Base-by-base conservation (phyloP, 2,888 invertebrate genomes). In the Drosophila bunnanda region DNA sequence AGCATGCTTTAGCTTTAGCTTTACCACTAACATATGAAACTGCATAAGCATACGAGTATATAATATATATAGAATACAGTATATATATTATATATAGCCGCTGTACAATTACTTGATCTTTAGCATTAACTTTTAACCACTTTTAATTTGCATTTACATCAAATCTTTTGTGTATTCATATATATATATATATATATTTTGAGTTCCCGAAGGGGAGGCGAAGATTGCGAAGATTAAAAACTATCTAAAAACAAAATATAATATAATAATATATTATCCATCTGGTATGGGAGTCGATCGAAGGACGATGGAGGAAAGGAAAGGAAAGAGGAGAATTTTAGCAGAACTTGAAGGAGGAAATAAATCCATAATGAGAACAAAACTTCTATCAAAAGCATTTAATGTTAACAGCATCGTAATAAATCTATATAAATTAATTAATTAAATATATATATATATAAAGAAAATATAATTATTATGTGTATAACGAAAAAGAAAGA, bases 1-100 rank as follows among this genome's bases (percentile, higher is more conserved):
- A 71, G 72, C 81, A 80, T 80, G 87, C 86, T 83, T 86, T 71
- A 72, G 71, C 71, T 64, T 64, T 72, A 72, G 62, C 71, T 70
- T 70, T 70, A 70, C 34, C 53, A 59, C 39, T 43, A 54, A 70
- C 67, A 41, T 39, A 66, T 50, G 50, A 65, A 50, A 65, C 30
- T 67, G 67, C 67, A 62, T 64, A 62, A 46, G 58, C 58, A 68
- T 56, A 68, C 48, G 57, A 62, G 36, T 56, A 59, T 60, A 56
- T 61, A 54, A 64, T 67, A 66, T 56, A 61, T 39, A 61, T 28
- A 60, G 48, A 30, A 12, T 28, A 17, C 9, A 15, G 13, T 62
- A 53, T 71, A 62, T 57, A 50, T 17, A 50, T 20, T 71, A 71
- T 53, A 41, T 56, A 56, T 69, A 52, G 69, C 36, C 25, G 65